phyloP scores from a whole-genome alignment of 2,888 invertebrate species.

The Tineola bisselliella region DNA sequence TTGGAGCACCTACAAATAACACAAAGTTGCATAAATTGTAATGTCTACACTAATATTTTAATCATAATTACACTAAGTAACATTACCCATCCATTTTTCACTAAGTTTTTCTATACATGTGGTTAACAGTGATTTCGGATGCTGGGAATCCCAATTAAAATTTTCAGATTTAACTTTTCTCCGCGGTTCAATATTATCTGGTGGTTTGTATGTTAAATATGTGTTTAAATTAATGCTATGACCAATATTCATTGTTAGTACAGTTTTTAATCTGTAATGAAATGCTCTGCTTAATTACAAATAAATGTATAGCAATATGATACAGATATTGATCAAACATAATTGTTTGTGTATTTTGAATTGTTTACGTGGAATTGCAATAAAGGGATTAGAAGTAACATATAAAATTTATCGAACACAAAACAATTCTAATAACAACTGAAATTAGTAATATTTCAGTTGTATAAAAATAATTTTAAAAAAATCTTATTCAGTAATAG shows the following conservation, averaged over 20 bases:
- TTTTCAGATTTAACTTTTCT: conserved; percentile 59
- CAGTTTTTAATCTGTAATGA: not conserved
- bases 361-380: not conserved
- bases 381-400: too few species aligned
- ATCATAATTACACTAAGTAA: not conserved
- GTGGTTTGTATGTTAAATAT: conserved; percentile 48
- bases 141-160: conserved; percentile 60
- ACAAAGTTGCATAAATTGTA: conserved; percentile 4
- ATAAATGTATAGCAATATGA: not conserved
- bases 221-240: conserved; percentile 48
- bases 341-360: not conserved
- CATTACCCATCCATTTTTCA: conserved; percentile 51
- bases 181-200: conserved; percentile 35
- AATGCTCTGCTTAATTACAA: not conserved
- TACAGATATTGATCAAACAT: not conserved
- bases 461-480: too few species aligned
- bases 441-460: too few species aligned
- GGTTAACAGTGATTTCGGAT: conserved; percentile 51
- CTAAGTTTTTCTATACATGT: conserved; percentile 59
- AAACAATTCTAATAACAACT: too few species aligned
- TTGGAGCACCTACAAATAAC: conserved; percentile 35
- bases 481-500: too few species aligned
- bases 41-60: not conserved
- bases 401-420: too few species aligned
- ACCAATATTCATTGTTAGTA: conserved; percentile 35